Evolutionary conservation across 2,113 vertebrate species (phyloP).

Genomic region (Onychostruthus taczanowskii): DNA sequence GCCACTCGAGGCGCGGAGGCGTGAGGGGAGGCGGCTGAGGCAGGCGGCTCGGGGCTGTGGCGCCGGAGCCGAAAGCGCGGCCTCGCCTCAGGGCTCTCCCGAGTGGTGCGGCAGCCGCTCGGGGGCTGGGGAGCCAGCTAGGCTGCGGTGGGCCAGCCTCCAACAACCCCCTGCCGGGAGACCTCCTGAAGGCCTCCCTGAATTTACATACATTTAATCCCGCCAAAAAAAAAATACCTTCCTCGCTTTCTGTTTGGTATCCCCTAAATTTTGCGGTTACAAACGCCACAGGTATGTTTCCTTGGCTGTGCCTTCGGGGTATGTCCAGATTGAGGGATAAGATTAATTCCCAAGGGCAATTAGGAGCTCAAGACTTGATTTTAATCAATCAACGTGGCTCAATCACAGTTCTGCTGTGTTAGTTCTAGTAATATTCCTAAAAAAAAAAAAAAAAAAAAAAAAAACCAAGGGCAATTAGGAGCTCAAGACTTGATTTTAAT

Average conservation of each 20-base stretch:
- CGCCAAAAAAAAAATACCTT: not conserved
- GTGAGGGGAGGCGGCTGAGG: not conserved
- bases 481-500: not conserved
- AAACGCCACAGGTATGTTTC: not conserved
- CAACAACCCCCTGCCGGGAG: not conserved
- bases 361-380: not conserved
- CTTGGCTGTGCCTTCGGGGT: not conserved
- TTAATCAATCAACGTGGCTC: not conserved
- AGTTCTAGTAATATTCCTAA: not conserved
- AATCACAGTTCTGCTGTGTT: not conserved
- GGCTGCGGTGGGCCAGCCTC: not conserved
- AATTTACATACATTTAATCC: not conserved
- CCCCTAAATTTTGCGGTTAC: not conserved
- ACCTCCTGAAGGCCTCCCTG: not conserved
- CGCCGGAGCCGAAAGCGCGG: rapidly evolving
- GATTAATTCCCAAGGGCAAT: not conserved
- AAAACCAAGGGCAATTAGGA: too few relatives aligned
- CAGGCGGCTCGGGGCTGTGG: rapidly evolving
- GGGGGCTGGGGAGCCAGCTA: rapidly evolving
- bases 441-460: not conserved
- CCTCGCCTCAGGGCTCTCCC: rapidly evolving
- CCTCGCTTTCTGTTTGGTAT: rapidly evolving
- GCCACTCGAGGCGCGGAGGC: rapidly evolving
- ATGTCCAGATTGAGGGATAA: not conserved
- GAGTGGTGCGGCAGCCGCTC: rapidly evolving